phyloP scores from a whole-genome alignment of 1,140 invertebrate species.

The Euglossa dilemma region DNA sequence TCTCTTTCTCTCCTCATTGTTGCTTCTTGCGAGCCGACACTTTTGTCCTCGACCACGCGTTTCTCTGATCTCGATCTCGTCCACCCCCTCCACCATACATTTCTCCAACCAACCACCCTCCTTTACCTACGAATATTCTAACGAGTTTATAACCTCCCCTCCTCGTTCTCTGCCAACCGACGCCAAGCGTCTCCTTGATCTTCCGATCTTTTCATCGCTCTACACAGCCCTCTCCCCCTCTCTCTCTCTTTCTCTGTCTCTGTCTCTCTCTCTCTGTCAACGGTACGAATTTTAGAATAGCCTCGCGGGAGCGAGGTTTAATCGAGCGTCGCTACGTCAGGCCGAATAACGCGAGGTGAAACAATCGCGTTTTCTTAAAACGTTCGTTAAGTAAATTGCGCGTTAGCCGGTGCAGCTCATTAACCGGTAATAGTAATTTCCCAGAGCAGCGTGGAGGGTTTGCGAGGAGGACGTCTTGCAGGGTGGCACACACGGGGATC shows the following conservation, averaged over 20 bases:
- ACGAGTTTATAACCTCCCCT: not conserved
- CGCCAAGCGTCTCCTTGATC: too few relatives aligned
- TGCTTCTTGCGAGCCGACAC: constrained; percentile 56
- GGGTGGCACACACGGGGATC: constrained; percentile 11
- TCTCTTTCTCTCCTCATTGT: constrained; percentile 45
- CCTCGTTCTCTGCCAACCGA: not conserved
- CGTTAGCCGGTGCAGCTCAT: constrained; percentile 1
- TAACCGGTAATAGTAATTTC: constrained; percentile 36
- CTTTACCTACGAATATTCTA: not conserved
- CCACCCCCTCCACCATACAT: not conserved
- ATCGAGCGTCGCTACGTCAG: too few relatives aligned
- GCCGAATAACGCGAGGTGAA: not conserved
- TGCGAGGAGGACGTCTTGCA: not conserved
- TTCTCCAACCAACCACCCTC: not conserved
- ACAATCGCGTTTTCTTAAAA: constrained; percentile 13
- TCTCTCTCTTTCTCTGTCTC: too few relatives aligned
- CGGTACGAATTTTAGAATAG: too few relatives aligned
- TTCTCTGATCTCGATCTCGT: constrained; percentile 4
- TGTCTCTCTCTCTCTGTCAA: too few relatives aligned
- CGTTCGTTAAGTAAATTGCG: not conserved
- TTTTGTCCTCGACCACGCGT: constrained; percentile 31
- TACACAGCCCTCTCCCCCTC: too few relatives aligned
- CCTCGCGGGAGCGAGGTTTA: too few relatives aligned
- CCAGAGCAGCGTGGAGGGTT: not conserved
- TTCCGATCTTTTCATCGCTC: too few relatives aligned